Conservation (phyloP, 2,113 vertebrate genomes). For the Cephalopterus ornatus region DNA sequence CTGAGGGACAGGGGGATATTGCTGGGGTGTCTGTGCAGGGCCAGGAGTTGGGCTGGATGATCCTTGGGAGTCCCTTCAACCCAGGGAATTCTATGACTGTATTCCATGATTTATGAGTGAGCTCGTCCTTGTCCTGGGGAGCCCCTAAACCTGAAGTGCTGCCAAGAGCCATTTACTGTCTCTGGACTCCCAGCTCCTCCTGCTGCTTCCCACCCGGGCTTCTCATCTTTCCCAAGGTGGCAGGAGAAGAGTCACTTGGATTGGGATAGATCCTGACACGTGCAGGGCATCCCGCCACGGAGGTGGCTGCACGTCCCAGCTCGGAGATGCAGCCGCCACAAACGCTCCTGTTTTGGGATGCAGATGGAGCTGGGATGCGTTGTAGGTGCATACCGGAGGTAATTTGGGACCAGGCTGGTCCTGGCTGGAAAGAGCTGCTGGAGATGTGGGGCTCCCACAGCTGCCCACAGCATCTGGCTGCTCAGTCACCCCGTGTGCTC, state of each 20-base stretch:
- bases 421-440: neutral
- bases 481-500: accelerated
- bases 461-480: neutral
- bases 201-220: neutral
- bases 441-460: neutral
- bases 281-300: accelerated
- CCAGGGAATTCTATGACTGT: neutral
- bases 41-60: neutral
- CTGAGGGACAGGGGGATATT: neutral
- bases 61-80: neutral
- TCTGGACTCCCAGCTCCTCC: neutral
- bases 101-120: neutral
- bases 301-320: neutral
- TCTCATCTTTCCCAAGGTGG: accelerated
- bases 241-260: neutral
- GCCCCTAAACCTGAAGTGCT: neutral
- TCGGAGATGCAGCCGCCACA: neutral
- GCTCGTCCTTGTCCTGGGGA: neutral
- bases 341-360: neutral
- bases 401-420: neutral
- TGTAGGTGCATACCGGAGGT: accelerated
- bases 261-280: neutral
- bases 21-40: neutral
- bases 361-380: neutral
- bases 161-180: neutral